Base-by-base conservation (phyloP, 2,797 vertebrate genomes). In the Amblyopsis hoosieri region DNA sequence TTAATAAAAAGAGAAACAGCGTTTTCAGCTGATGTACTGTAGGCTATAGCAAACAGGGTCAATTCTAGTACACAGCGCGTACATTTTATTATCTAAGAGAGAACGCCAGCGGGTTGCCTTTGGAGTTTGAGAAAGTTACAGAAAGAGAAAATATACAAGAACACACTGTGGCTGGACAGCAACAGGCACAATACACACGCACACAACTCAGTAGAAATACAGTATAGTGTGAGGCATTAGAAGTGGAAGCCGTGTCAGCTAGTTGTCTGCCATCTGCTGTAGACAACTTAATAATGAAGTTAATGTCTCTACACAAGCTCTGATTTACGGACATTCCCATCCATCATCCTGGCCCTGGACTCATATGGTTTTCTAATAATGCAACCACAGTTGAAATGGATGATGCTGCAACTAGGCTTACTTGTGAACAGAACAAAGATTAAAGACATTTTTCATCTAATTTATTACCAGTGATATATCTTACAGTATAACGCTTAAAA, bases 281-380 rank as follows among this genome's bases (percentile, higher is more conserved):
- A 66, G 62, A 71, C 64, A 29, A 66, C 55, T 83, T 67, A 66
- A 73, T 73, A 60, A 69, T 33, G 60, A 17, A 3, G 23, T 23
- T 23, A 23, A 15, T 29, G 13, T 60, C 67, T 66, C 67, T 50
- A 65, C 67, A 67, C 63, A 54, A 54, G 57, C 69, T 64, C 47
- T 61, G 55, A 80, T 81, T 73, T 76, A 64, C 49, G n/a, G 76
- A 66, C 71, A 75, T 66, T 78, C 54, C 54, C 56, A 84, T 75
- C 57, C 67, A 52, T 58, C 54, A 62, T 57, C 56, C 67, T 72
- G 68, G 48, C 67, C 74, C 31, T 58, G 67, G 70, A 69, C 63
- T 48, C 52, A 75, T 64, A 52, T 29, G 64, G 57, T 65, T 52
- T 51, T 57, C 55, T 72, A 51, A 70, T 67, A 72, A 60, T 60